phyloP scores from a whole-genome alignment of 1,140 invertebrate genomes.

The Lutraria rhynchaena region DNA sequence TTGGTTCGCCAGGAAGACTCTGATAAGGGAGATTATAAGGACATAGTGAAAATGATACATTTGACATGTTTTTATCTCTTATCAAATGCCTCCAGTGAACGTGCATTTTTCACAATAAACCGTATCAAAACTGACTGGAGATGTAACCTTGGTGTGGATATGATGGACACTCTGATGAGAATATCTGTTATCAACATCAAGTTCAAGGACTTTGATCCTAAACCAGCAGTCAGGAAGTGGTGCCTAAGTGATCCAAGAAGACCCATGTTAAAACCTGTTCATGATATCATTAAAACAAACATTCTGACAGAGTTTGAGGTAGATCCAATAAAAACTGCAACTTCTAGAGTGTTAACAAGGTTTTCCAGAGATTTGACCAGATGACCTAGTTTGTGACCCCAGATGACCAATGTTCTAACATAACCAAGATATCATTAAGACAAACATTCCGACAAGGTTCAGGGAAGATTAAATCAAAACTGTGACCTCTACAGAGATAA shows the following conservation, averaged over 20 bases:
- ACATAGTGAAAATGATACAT: constrained; percentile 32
- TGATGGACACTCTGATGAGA: constrained; percentile 3
- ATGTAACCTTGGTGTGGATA: constrained; percentile 5
- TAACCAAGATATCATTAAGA: too few species aligned
- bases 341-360: too few species aligned
- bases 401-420: too few species aligned
- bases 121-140: constrained; percentile 46
- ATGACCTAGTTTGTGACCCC: too few species aligned
- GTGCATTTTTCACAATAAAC: constrained; percentile 36
- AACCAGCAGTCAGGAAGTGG: not conserved
- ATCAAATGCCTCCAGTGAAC: constrained; percentile 38
- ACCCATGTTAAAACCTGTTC: too few species aligned
- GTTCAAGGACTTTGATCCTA: not conserved
- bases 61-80: constrained; percentile 29
- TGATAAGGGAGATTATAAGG: not conserved
- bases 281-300: too few species aligned
- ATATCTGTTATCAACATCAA: not conserved
- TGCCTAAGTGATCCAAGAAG: not conserved
- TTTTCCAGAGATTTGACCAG: too few species aligned
- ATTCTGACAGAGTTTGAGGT: too few species aligned
- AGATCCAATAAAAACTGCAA: too few species aligned
- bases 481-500: too few species aligned
- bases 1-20: not conserved
- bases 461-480: too few species aligned
- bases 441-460: too few species aligned